These are phyloP conservation scores for Unio delphinus DNA, from an alignment of 2,888 invertebrate genomes.

Conservation along the genomic window DNA sequence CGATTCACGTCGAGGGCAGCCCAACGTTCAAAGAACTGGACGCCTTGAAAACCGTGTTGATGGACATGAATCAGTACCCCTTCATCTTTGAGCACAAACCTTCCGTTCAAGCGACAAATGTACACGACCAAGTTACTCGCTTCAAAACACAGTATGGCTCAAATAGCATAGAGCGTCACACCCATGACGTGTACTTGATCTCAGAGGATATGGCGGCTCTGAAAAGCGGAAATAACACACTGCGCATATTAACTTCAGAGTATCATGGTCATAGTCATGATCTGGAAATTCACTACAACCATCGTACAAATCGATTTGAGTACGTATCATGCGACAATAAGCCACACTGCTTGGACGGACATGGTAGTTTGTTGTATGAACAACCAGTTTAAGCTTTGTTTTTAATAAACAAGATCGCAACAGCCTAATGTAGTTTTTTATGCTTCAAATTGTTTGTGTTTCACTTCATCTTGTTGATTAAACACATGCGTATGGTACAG, in stretches of 20 bases:
- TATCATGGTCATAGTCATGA: conserved; percentile 27
- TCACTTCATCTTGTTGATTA: too few relatives aligned
- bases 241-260: conserved; percentile 14
- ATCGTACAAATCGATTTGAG: neutral
- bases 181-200: conserved; percentile 22
- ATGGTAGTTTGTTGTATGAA: conserved; percentile 4
- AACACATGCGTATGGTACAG: too few relatives aligned
- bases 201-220: conserved; percentile 7
- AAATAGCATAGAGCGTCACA: conserved; percentile 6
- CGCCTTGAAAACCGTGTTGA: conserved; percentile 18
- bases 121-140: too few relatives aligned
- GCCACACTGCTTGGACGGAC: conserved; percentile 24
- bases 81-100: conserved; percentile 7
- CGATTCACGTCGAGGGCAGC: conserved; percentile 43
- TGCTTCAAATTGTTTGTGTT: too few relatives aligned
- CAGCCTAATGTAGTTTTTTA: too few relatives aligned
- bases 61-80: conserved; percentile 10
- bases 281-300: conserved; percentile 16
- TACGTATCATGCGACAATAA: conserved; percentile 16
- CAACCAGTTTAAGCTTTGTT: neutral
- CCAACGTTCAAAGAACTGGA: conserved; percentile 46
- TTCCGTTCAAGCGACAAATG: too few relatives aligned
- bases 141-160: too few relatives aligned
- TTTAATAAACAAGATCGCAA: too few relatives aligned
- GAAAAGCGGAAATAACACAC: neutral